phyloP scores from a whole-genome alignment of 1,140 invertebrate genomes.

The Chironomus striatipennis region DNA sequence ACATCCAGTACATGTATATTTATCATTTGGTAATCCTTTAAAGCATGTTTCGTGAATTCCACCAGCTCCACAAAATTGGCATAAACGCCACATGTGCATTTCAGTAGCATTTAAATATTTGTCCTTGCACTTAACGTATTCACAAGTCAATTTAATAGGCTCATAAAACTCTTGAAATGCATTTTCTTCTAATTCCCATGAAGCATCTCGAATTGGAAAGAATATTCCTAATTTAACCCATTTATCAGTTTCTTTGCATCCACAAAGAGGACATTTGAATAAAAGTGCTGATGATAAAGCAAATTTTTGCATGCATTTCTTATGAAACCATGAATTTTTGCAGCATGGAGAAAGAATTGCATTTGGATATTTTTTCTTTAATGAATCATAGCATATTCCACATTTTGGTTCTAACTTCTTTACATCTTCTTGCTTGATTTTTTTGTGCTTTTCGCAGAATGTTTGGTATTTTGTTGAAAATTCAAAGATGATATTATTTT shows the following conservation, averaged over 20 bases:
- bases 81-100: neutral
- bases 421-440: neutral
- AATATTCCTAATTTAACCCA: neutral
- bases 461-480: neutral
- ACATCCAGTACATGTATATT: neutral
- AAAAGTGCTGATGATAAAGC: neutral
- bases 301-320: neutral
- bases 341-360: neutral
- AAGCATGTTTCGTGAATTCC: neutral
- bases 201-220: neutral
- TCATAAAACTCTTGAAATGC: neutral
- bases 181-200: neutral
- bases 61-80: neutral
- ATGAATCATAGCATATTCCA: neutral
- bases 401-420: neutral
- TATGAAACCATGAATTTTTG: conserved; percentile 15
- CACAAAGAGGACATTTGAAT: neutral
- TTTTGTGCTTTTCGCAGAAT: neutral
- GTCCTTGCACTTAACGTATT: neutral
- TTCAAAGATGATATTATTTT: neutral
- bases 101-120: neutral
- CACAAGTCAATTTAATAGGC: neutral
- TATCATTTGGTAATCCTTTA: neutral
- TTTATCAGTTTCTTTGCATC: neutral
- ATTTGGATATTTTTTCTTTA: neutral